Percentiles rank a stretch among this genome's conserved stretches.
Conservation (phyloP, 2,888 invertebrate genomes). For the Phyto melanocephala region DNA sequence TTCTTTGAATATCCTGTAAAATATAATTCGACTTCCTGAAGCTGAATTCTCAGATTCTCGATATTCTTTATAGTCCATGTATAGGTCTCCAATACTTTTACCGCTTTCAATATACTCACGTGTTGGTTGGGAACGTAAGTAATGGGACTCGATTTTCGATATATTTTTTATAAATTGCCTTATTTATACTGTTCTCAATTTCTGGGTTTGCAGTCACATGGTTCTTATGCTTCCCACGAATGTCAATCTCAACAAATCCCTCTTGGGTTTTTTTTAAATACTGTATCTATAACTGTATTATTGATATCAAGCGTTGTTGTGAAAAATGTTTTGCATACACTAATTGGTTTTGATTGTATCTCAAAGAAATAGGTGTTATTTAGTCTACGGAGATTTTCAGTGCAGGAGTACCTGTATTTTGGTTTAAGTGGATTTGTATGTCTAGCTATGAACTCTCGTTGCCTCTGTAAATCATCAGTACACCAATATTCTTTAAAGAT, state of each 20-base stretch:
- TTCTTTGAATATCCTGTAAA: slow-evolving; percentile 60
- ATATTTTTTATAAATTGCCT: slow-evolving; percentile 67
- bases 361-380: slow-evolving; percentile 21
- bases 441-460: slow-evolving; percentile 19
- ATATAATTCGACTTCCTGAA: slow-evolving; percentile 47
- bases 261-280: slow-evolving; percentile 33
- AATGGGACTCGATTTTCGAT: slow-evolving; percentile 66
- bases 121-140: slow-evolving; percentile 63
- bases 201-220: slow-evolving; percentile 29
- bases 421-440: slow-evolving; percentile 40
- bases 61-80: slow-evolving; percentile 67
- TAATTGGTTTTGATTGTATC: slow-evolving; percentile 7
- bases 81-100: slow-evolving; percentile 69
- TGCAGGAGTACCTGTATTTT: slow-evolving; percentile 40
- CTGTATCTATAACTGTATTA: slow-evolving; percentile 26
- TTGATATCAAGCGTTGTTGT: slow-evolving; percentile 27
- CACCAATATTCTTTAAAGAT: slow-evolving; percentile 15
- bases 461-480: neutral
- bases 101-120: slow-evolving; percentile 65
- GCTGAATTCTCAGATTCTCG: slow-evolving; percentile 60
- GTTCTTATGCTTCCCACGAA: slow-evolving; percentile 5
- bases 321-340: slow-evolving; percentile 46
- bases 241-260: slow-evolving; percentile 15
- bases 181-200: slow-evolving; percentile 58
- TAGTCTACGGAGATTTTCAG: slow-evolving; percentile 21